Base-by-base conservation (phyloP, 2,888 invertebrate species). In the Monopis laevigella region DNA sequence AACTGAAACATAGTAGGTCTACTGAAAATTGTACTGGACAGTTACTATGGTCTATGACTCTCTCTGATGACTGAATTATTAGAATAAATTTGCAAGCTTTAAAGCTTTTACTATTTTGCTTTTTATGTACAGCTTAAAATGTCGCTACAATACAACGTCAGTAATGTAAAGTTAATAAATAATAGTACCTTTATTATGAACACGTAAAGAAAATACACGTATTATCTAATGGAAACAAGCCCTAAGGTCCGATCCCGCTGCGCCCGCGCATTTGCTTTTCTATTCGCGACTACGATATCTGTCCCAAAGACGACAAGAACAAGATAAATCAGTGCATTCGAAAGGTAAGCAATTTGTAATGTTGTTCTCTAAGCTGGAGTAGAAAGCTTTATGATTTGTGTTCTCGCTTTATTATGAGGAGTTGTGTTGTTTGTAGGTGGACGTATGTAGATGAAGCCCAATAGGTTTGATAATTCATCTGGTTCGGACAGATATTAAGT, bases 331-430 rank as follows among this genome's bases (percentile, higher is more conserved):
- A 59, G 54, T 53, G 53, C 54, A 59, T 65, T 70, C 58, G 65
- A 64, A 69, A 68, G 65, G 68, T 58, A 61, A 64, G 62, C 63
- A 66, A 70, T 69, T 70, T 70, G 68, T 65, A 54, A 51, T 54
- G 53, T 58, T 52, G 55, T 54, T 32, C 55, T 53, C 48, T 49
- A 48, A 21, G 36, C 40, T 63, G 53, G 52, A 24, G 46, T 45
- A 40, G 53, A 51, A 51, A 53, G 52, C 49, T 46, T 61, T 62
- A 55, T 54, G 54, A 55, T 62, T 57, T 59, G 50, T 59, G 13
- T 32, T 36, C 60, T 57, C 58, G 50, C 59, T 5, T 10, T 8
- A 21, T 16, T 4, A 36, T 36, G 36, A 36, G 16, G 21, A 21
- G 10, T 32, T 32, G 10, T 32, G 32, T n/a, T 34, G n/a, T 11